Conservation (phyloP, 1,140 invertebrate genomes). For the Radopholus similis region DNA sequence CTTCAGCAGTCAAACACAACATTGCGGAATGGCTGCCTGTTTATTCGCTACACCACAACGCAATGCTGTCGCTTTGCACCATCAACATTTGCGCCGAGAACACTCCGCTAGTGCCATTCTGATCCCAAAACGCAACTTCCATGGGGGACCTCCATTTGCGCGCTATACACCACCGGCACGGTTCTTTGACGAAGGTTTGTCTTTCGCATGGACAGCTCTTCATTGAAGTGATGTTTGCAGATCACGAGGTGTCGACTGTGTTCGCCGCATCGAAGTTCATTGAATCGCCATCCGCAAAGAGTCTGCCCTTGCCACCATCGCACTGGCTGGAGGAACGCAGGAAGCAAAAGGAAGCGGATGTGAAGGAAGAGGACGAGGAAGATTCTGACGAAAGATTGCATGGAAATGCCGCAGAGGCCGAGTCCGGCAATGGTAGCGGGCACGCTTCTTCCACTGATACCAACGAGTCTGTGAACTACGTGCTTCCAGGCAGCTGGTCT, state of each 20-base stretch:
- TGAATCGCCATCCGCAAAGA: slow-evolving; percentile 31
- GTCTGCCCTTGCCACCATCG: slow-evolving; percentile 26
- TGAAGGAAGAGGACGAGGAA: background rate
- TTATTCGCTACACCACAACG: too few relatives aligned
- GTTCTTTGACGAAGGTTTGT: background rate
- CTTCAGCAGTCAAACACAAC: too few relatives aligned
- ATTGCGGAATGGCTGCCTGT: too few relatives aligned
- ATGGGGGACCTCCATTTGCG: background rate
- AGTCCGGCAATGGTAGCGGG: background rate
- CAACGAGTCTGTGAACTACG: background rate
- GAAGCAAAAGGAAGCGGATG: background rate
- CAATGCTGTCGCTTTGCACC: background rate
- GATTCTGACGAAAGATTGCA: background rate
- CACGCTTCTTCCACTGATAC: background rate
- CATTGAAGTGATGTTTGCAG: background rate
- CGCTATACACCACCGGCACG: background rate
- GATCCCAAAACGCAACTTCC: background rate
- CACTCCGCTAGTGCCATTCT: slow-evolving; percentile 23
- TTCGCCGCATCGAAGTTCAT: slow-evolving; percentile 31
- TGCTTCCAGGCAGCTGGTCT: slow-evolving; percentile 13
- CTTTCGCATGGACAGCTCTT: background rate
- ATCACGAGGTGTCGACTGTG: slow-evolving; percentile 16
- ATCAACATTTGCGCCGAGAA: slow-evolving; percentile 17
- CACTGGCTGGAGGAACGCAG: slow-evolving; percentile 19
- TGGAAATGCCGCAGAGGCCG: background rate